phyloP scores from a whole-genome alignment of 2,888 invertebrate genomes.

The Pyrrhosoma nymphula region DNA sequence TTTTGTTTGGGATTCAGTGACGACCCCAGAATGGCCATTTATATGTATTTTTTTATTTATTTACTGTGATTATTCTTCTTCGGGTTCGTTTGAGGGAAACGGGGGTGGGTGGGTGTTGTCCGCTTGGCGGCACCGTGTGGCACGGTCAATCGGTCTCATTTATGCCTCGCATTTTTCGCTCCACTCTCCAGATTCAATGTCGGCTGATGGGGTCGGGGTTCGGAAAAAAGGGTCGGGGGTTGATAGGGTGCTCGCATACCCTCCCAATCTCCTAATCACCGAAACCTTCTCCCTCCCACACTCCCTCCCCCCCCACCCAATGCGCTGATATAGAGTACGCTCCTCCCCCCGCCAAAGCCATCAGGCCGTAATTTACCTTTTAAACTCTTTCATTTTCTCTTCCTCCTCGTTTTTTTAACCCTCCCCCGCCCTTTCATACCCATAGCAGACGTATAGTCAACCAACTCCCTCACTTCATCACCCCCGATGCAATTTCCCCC shows the following conservation, averaged over 20 bases:
- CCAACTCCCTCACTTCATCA: not conserved
- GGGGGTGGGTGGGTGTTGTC: not conserved
- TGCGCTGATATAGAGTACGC: not conserved
- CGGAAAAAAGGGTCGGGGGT: not conserved
- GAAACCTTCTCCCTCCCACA: not conserved
- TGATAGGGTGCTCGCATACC: not conserved
- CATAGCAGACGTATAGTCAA: not conserved
- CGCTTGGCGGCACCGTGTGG: not conserved
- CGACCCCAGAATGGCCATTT: not conserved
- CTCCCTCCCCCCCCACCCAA: not conserved
- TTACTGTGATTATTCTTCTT: not conserved
- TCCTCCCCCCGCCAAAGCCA: not conserved
- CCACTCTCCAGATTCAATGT: conserved; percentile 27
- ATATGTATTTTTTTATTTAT: not conserved
- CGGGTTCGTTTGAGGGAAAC: no score
- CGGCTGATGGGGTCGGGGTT: not conserved
- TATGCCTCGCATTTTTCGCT: not conserved
- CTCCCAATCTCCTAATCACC: not conserved
- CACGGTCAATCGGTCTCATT: not conserved
- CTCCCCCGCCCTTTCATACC: not conserved
- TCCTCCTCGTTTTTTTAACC: not conserved
- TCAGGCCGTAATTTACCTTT: not conserved
- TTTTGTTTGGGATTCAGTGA: not conserved
- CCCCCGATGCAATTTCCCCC: not conserved
- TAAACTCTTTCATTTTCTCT: not conserved